A percentile compares a stretch with the other conserved stretches of the same genome.
Evolutionary conservation across 2,113 vertebrate species (phyloP).

Genomic region (Phaetusa simplex): DNA sequence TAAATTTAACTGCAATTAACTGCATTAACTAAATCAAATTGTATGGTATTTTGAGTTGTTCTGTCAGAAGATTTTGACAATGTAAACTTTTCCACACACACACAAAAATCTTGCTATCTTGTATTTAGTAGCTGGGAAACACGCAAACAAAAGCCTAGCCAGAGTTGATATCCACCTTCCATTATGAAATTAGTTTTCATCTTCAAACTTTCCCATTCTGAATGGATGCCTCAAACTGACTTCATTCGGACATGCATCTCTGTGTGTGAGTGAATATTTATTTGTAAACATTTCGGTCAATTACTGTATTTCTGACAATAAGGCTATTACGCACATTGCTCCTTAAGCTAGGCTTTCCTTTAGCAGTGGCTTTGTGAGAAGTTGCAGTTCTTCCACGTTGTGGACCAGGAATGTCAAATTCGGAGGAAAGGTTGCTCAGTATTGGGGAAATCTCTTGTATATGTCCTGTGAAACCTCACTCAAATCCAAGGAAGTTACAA

Average conservation of each 20-base stretch:
- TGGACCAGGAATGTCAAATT: background rate
- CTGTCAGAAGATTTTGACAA: background rate
- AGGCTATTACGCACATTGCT: background rate
- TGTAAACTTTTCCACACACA: background rate
- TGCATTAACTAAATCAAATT: background rate
- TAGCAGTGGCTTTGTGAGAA: background rate
- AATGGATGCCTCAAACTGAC: background rate
- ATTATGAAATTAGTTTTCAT: background rate
- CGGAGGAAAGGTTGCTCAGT: background rate
- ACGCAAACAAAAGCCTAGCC: background rate
- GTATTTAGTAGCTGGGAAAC: background rate
- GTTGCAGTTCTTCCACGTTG: background rate
- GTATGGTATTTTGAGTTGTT: background rate
- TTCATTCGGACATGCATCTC: background rate
- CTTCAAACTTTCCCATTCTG: background rate
- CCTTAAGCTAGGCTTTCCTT: background rate
- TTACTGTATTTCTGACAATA: background rate
- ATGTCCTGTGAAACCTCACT: rapidly evolving
- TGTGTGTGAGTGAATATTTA: background rate
- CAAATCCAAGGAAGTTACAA: background rate
- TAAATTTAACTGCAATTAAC: background rate
- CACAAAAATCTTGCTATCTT: background rate
- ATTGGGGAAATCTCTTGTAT: background rate
- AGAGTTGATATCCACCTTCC: background rate
- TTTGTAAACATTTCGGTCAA: background rate